phyloP scores from a whole-genome alignment of 2,888 invertebrate species.

The Lathronympha strigana region DNA sequence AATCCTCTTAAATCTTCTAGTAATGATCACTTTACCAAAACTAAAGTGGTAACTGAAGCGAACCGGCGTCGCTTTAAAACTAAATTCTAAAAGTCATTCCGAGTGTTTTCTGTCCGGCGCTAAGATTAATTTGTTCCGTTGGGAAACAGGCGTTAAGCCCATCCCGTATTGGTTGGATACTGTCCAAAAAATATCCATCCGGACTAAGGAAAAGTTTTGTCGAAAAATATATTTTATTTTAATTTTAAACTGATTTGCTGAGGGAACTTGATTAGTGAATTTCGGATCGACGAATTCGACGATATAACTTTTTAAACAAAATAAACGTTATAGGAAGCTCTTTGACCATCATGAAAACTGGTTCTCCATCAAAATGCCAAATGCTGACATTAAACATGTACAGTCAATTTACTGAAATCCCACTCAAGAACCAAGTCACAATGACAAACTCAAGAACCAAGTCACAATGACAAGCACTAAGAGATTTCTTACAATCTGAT shows the following conservation, averaged over 20 bases:
- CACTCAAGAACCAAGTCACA: too few relatives aligned
- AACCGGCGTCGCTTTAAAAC: slow-evolving; percentile 31
- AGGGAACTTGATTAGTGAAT: too few relatives aligned
- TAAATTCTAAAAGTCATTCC: slow-evolving; percentile 44
- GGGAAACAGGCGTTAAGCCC: slow-evolving; percentile 56
- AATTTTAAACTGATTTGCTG: background rate
- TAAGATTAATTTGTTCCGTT: slow-evolving; percentile 59
- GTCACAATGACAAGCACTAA: too few relatives aligned
- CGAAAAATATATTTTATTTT: slow-evolving; percentile 1
- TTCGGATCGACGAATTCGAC: too few relatives aligned
- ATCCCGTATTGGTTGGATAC: slow-evolving; percentile 58
- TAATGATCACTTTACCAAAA: slow-evolving; percentile 2
- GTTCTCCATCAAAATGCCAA: too few relatives aligned
- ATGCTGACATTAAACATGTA: too few relatives aligned
- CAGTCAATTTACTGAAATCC: too few relatives aligned
- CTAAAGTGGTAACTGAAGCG: slow-evolving; percentile 15
- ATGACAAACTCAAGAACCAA: too few relatives aligned
- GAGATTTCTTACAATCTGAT: too few relatives aligned
- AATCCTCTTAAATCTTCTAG: background rate
- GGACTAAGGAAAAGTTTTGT: background rate
- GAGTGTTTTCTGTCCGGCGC: slow-evolving; percentile 47
- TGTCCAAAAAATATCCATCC: slow-evolving; percentile 53
- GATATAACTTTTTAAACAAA: too few relatives aligned
- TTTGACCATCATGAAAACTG: too few relatives aligned
- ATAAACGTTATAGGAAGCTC: too few relatives aligned